Evolutionary conservation across 2,113 vertebrate genomes (phyloP).

Genomic region (Callorhinus ursinus): DNA sequence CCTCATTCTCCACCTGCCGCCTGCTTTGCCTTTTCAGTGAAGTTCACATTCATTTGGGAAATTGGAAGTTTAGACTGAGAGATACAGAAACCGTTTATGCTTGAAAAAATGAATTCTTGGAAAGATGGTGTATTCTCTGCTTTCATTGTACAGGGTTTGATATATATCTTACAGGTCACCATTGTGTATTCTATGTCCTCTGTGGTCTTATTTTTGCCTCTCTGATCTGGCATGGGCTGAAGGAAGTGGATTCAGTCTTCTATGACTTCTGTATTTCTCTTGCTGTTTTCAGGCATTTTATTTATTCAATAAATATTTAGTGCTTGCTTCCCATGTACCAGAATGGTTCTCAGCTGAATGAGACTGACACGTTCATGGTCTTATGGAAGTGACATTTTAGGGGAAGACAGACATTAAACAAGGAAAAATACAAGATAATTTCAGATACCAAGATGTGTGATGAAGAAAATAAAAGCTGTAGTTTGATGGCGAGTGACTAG

Average conservation of each 20-base stretch:
- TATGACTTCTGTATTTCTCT: background rate
- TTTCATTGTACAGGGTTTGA: background rate
- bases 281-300: background rate
- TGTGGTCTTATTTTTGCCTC: background rate
- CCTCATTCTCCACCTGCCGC: background rate
- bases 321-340: background rate
- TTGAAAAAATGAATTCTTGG: background rate
- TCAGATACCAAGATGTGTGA: background rate
- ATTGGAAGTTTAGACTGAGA: background rate
- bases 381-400: background rate
- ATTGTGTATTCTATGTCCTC: background rate
- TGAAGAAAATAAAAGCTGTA: background rate
- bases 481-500: background rate
- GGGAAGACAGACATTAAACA: background rate
- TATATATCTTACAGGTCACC: background rate
- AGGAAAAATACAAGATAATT: background rate
- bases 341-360: background rate
- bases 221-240: background rate
- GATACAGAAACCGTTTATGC: background rate
- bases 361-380: background rate
- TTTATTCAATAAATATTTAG: background rate
- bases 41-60: conserved; percentile 20
- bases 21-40: background rate
- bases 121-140: background rate
- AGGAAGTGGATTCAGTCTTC: background rate